Evolutionary conservation across 2,888 invertebrate genomes (phyloP), one percentile per base, ranked within the genome.

Genomic region (Disparrhopalites patrizii): DNA sequence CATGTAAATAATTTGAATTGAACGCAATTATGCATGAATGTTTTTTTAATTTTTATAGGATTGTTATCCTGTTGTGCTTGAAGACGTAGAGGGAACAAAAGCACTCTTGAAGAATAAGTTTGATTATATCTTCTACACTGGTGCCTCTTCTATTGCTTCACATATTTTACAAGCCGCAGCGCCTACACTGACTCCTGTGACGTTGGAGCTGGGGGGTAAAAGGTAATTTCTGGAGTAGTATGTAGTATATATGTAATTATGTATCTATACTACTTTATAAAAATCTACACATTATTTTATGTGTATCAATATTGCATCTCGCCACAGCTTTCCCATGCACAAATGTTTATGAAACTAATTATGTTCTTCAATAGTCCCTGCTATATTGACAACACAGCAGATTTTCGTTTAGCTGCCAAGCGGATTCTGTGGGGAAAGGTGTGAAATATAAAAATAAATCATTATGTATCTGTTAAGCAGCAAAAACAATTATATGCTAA

Each of bases 51-150:
- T 47, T 25, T 54, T 66, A n/a, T 15, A 67, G 89, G 91, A 93
- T 43, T 91, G 91, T 75, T 86, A 87, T 71, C 85, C 87, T 62
- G 87, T 96, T 0, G 82, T 93, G 0, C 82, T 85, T 65, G 98
- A 95, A 2, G 96, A 92, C 47, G 83, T 93, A 0, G 80, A 85
- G 25, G 95, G 93, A 80, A 94, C 96, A 0, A 86, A 89, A 0
- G 89, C 90, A 75, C 81, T 98, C 13, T 81, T 98, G 33, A 88
- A 90, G 76, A 85, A 95, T 78, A 86, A 86, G 77, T 98, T 95
- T 79, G 98, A 99, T 81, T 93, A 95, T 78, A 96, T 99, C 72
- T 94, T 98, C 82, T 95, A 89, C 80, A 99, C 98, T 0, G 98
- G 93, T 20, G 90, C 92, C 55, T 87, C 90, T 0, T 79, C 79